phyloP scores from a whole-genome alignment of 2,797 vertebrate species.

The Coluber constrictor region DNA sequence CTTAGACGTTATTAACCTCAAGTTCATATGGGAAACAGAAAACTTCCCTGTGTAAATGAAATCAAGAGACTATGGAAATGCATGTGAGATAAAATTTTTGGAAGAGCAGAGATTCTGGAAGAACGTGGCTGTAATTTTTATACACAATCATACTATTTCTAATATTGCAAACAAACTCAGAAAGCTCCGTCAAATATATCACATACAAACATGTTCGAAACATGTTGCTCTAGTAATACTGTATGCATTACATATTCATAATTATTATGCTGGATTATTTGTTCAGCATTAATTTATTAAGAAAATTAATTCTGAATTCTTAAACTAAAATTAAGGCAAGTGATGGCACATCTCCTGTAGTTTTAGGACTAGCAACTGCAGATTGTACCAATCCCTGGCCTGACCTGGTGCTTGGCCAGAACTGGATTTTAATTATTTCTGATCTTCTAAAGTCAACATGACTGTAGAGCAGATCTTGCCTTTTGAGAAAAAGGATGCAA shows the following conservation, averaged over 20 bases:
- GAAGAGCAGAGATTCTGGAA: not conserved
- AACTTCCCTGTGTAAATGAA: not conserved
- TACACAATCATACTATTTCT: not conserved
- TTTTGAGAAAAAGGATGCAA: not conserved
- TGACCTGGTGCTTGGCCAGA: conserved; percentile 19
- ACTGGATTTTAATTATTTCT: conserved; percentile 28
- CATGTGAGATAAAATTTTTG: not conserved
- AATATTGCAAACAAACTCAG: not conserved
- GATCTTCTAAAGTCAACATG: conserved; percentile 6
- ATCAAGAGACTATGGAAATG: not conserved
- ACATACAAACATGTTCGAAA: not conserved
- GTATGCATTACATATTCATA: conserved; percentile 13
- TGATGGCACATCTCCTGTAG: not conserved
- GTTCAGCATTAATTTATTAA: conserved; percentile 19
- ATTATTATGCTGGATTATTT: conserved; percentile 24
- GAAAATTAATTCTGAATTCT: conserved; percentile 10
- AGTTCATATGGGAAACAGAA: not conserved
- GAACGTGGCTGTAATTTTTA: not conserved
- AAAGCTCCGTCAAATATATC: not conserved
- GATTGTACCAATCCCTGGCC: not conserved
- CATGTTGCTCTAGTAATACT: conserved; percentile 2
- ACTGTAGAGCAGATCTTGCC: not conserved
- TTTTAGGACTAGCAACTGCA: not conserved
- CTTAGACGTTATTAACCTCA: not conserved
- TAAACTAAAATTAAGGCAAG: conserved; percentile 6